phyloP scores from a whole-genome alignment of 2,113 vertebrate species.

The Varanus komodoensis region DNA sequence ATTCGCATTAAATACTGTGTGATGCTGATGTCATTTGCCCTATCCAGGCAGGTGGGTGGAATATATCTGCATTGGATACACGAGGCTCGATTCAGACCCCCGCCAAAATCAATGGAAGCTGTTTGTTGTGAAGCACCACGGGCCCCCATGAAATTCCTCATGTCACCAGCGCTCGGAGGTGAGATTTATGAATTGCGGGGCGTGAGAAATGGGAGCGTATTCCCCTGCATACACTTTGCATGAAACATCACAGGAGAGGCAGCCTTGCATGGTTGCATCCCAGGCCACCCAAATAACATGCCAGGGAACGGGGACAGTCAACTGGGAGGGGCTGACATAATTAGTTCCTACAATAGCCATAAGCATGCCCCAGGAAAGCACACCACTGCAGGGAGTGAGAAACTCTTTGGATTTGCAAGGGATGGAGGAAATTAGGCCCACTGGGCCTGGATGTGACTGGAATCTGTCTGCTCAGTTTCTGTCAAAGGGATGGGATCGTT shows the following conservation, averaged over 20 bases:
- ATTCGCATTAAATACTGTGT: neutral
- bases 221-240: neutral
- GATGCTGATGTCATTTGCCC: neutral
- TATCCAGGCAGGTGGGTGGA: neutral
- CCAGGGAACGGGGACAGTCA: neutral
- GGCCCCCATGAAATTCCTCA: neutral
- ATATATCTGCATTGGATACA: neutral
- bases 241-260: neutral
- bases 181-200: neutral
- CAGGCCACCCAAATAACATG: neutral
- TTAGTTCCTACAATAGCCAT: neutral
- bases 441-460: neutral
- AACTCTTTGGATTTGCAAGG: neutral
- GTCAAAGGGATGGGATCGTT: neutral
- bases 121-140: neutral
- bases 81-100: neutral
- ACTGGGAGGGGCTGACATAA: neutral
- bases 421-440: neutral
- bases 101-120: neutral
- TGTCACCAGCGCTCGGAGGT: neutral
- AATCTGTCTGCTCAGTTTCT: neutral
- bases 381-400: neutral
- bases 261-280: neutral
- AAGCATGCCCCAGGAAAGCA: neutral
- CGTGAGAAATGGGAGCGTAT: neutral